These are phyloP conservation scores for Perca flavescens DNA, from an alignment of 2,113 vertebrate species.

Conservation along the genomic window DNA sequence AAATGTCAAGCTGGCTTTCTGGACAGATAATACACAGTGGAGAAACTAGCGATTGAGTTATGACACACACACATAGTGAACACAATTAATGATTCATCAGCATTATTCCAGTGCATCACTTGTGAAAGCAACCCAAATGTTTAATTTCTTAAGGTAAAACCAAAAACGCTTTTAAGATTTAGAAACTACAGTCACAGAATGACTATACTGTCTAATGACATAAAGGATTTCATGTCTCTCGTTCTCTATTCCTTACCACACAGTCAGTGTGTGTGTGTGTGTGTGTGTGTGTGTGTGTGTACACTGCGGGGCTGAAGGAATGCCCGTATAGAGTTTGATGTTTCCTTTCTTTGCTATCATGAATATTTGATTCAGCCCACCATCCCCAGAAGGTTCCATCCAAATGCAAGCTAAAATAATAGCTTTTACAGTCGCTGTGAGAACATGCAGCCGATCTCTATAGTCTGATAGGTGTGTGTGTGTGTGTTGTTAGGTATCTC, in stretches of 20 bases:
- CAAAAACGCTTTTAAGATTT: not conserved
- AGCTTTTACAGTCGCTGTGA: constrained; percentile 40
- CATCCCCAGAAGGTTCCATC: constrained; percentile 64
- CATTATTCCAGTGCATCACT: not conserved
- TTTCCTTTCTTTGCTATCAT: constrained; percentile 74
- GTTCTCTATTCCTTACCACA: constrained; percentile 1
- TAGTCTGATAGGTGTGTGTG: constrained; percentile 25
- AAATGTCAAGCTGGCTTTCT: constrained; percentile 14
- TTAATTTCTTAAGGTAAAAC: not conserved
- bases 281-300: constrained; percentile 2
- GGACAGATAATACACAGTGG: constrained; percentile 18
- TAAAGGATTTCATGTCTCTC: constrained; percentile 1
- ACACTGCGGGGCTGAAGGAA: constrained; percentile 28
- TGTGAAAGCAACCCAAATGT: not conserved
- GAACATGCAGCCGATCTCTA: constrained; percentile 34
- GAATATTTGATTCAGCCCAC: constrained; percentile 74
- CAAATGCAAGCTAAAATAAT: constrained; percentile 70
- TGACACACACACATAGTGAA: constrained; percentile 4
- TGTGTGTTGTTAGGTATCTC: not conserved
- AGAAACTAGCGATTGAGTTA: constrained; percentile 9
- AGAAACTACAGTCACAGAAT: not conserved
- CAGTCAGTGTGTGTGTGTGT: not conserved
- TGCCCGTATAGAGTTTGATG: constrained; percentile 55
- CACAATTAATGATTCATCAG: not conserved
- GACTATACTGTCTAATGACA: not conserved